A percentile compares a stretch with the other conserved stretches of the same genome.
phyloP scores from a whole-genome alignment of 2,888 invertebrate genomes.

The Andrena marginata region DNA sequence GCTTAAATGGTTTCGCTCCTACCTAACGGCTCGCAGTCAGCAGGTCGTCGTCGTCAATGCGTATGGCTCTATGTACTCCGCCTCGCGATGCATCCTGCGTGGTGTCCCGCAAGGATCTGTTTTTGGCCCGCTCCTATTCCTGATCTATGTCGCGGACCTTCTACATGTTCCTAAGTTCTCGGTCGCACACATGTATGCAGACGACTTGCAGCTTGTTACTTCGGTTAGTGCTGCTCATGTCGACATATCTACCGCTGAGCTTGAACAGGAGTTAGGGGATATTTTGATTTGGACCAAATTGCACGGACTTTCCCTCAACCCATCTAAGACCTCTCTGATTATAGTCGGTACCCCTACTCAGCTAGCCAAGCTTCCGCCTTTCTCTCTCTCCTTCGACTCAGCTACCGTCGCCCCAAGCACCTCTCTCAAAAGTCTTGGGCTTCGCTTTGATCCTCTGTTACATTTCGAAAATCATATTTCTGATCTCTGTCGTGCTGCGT shows the following conservation, averaged over 20 bases:
- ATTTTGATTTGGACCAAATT: not conserved
- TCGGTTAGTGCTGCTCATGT: not conserved
- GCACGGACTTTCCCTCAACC: not conserved
- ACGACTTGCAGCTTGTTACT: conserved; percentile 1
- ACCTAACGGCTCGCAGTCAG: not conserved
- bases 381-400: too few relatives aligned
- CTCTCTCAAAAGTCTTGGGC: too few relatives aligned
- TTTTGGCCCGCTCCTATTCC: not conserved
- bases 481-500: too few relatives aligned
- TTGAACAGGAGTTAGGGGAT: not conserved
- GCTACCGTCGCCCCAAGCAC: too few relatives aligned
- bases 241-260: not conserved
- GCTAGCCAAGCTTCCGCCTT: too few relatives aligned
- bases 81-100: not conserved
- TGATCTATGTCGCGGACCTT: not conserved
- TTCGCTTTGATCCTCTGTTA: too few relatives aligned
- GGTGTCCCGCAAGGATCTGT: not conserved
- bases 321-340: too few relatives aligned
- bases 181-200: not conserved
- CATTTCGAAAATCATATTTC: too few relatives aligned
- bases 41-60: not conserved
- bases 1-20: not conserved
- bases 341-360: too few relatives aligned
- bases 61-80: too few relatives aligned
- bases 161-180: not conserved